Conservation (phyloP, 1,140 invertebrate genomes). For the Theocolax elegans region DNA sequence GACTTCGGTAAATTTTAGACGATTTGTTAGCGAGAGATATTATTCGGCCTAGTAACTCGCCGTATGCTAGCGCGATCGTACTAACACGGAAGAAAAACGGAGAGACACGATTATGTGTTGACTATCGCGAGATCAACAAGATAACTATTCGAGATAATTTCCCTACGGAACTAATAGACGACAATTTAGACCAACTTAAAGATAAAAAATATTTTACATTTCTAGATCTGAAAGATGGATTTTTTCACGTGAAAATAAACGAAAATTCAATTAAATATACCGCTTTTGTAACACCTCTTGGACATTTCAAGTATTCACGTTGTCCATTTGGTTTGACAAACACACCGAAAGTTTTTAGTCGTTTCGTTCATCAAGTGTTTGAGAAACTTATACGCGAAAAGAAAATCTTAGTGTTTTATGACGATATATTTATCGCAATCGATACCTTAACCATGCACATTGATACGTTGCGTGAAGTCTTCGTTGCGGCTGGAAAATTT, state of each 20-base stretch:
- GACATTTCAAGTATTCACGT: conserved; percentile 42
- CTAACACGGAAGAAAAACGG: too few relatives aligned
- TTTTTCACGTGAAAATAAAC: conserved; percentile 40
- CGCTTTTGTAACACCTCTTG: conserved; percentile 38
- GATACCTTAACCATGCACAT: conserved; percentile 4
- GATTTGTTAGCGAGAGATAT: too few relatives aligned
- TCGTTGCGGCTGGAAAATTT: not conserved
- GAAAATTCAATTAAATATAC: conserved; percentile 43
- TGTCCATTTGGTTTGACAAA: conserved; percentile 45
- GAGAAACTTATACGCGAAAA: not conserved
- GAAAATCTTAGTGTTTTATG: conserved; percentile 28
- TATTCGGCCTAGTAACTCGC: not conserved
- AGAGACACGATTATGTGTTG: too few relatives aligned
- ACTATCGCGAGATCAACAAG: conserved; percentile 62
- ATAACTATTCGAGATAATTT: conserved; percentile 58
- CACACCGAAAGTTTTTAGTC: conserved; percentile 9
- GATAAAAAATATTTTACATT: conserved; percentile 40
- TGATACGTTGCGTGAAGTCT: conserved; percentile 5
- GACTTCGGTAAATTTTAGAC: not conserved
- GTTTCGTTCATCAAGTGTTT: conserved; percentile 14
- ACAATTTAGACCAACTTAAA: conserved; percentile 41
- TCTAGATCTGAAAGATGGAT: too few relatives aligned
- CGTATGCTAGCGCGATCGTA: not conserved
- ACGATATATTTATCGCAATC: conserved; percentile 37
- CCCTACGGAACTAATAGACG: conserved; percentile 65